phyloP scores from a whole-genome alignment of 2,797 vertebrate genomes.

The Microcaecilia unicolor region DNA sequence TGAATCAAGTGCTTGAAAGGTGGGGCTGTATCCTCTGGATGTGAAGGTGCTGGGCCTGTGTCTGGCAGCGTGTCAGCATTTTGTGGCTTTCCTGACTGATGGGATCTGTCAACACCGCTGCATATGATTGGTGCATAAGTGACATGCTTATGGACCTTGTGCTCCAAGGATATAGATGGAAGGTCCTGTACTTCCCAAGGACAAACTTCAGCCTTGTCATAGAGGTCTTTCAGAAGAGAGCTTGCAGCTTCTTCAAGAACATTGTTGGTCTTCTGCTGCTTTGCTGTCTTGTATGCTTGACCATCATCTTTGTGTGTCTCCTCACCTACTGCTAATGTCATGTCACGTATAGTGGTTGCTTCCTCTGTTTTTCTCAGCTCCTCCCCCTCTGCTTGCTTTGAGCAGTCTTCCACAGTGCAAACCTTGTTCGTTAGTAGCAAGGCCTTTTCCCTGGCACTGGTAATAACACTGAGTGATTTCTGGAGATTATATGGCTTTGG shows the following conservation, averaged over 20 bases:
- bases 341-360: neutral
- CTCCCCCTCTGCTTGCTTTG: slow-evolving; percentile 8
- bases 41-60: no score
- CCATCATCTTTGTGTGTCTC: rapidly evolving
- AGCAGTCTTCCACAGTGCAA: slow-evolving; percentile 48
- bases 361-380: slow-evolving; percentile 8
- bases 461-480: slow-evolving; percentile 73
- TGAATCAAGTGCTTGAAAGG: slow-evolving; percentile 20
- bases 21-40: slow-evolving; percentile 9
- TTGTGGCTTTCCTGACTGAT: slow-evolving; percentile 2
- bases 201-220: slow-evolving; percentile 46
- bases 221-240: slow-evolving; percentile 48
- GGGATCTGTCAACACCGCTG: slow-evolving; percentile 27
- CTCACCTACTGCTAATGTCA: rapidly evolving
- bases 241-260: slow-evolving; percentile 32
- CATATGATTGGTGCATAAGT: slow-evolving; percentile 59
- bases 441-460: slow-evolving; percentile 36
- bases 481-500: slow-evolving; percentile 59
- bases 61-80: slow-evolving; percentile 8
- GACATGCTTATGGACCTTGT: slow-evolving; percentile 60
- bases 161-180: slow-evolving; percentile 2
- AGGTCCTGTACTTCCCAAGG: slow-evolving; percentile 44
- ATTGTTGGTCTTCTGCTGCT: neutral
- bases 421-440: slow-evolving; percentile 33
- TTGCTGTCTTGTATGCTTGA: rapidly evolving